These are phyloP conservation scores for Lutraria rhynchaena DNA, from an alignment of 1,140 invertebrate species.

Conservation along the genomic window DNA sequence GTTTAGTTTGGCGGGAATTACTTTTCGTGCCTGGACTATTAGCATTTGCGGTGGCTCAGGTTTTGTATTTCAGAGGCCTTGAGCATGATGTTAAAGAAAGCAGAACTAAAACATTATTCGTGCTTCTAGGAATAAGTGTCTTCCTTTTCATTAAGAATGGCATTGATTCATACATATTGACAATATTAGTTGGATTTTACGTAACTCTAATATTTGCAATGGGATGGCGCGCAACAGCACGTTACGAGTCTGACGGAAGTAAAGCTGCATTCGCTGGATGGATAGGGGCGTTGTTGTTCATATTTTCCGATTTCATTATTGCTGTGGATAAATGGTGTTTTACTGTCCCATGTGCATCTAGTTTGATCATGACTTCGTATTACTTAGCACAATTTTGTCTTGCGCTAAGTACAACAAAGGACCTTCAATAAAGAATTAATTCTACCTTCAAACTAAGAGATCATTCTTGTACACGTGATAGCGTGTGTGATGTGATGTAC, in stretches of 20 bases:
- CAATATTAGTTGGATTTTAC: conserved; percentile 55
- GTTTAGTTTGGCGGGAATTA: conserved; percentile 59
- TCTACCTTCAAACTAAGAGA: too few species aligned
- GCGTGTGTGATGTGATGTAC: too few species aligned
- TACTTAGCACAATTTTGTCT: conserved; percentile 60
- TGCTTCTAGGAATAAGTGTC: conserved; percentile 27
- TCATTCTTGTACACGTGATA: too few species aligned
- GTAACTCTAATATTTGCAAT: conserved; percentile 52
- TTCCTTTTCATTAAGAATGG: conserved; percentile 57
- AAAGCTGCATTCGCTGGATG: conserved; percentile 46
- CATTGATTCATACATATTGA: conserved; percentile 55
- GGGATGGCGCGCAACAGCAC: conserved; percentile 51
- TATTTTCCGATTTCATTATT: conserved; percentile 63
- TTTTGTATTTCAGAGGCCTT: conserved; percentile 59
- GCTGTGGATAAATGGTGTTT: conserved; percentile 62
- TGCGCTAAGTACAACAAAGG: conserved; percentile 50
- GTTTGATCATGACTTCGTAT: conserved; percentile 60
- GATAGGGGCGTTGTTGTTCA: conserved; percentile 53
- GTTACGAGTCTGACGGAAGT: conserved; percentile 48
- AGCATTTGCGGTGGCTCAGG: conserved; percentile 62
- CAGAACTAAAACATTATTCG: conserved; percentile 53
- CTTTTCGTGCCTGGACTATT: conserved; percentile 65
- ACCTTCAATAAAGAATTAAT: conserved; percentile 2
- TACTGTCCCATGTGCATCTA: conserved; percentile 33
- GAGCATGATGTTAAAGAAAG: background rate